Conservation (phyloP, 2,113 vertebrate species). For the Forbesichthys agassizii region DNA sequence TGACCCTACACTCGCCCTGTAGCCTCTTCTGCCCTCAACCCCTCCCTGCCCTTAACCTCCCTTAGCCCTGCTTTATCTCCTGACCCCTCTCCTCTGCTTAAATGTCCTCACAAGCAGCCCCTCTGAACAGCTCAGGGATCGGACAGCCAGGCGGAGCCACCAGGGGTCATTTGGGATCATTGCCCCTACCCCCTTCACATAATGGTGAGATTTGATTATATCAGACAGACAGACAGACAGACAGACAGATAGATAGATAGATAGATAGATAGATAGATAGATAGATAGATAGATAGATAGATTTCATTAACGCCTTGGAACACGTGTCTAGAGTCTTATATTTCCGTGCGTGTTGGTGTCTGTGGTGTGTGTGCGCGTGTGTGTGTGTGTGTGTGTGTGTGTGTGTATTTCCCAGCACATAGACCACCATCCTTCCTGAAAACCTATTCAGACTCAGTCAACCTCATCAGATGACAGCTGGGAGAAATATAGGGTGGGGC, state of each 20-base stretch:
- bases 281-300: background rate
- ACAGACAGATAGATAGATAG: background rate
- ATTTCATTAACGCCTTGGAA: background rate
- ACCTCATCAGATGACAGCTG: constrained; percentile 73
- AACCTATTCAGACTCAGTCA: constrained; percentile 71
- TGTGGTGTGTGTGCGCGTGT: too few relatives aligned
- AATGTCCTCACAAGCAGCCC: background rate
- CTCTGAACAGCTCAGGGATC: background rate
- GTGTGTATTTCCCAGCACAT: constrained; percentile 53
- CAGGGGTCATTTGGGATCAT: background rate
- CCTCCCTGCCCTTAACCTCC: constrained; percentile 25
- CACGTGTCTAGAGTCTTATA: constrained; percentile 36
- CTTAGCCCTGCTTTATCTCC: background rate
- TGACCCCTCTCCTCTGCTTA: background rate
- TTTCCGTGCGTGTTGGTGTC: background rate
- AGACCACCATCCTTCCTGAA: constrained; percentile 35
- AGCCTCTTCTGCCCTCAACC: constrained; percentile 33
- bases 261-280: constrained; percentile 6
- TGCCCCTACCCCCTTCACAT: background rate
- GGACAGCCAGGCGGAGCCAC: background rate
- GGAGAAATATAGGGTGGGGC: constrained; percentile 63
- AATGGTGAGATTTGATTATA: background rate
- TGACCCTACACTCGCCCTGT: constrained; percentile 61
- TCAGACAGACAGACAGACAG: background rate
- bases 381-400: background rate